Evolutionary conservation across 2,888 invertebrate genomes (phyloP), one percentile per base, ranked within the genome.

Genomic region (Neoascia interrupta): DNA sequence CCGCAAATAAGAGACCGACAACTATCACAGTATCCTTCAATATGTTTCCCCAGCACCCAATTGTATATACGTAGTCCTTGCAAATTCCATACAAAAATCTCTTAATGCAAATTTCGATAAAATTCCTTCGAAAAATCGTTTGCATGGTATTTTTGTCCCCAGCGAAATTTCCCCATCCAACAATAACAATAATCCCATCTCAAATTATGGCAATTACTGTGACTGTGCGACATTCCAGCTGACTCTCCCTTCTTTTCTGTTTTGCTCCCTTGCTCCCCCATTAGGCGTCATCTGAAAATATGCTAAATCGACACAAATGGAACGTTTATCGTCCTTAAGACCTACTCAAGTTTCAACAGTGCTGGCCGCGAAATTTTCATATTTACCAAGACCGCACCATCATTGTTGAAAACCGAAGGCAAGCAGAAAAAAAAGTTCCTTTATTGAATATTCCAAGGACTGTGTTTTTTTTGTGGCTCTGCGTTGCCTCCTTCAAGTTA

Each of bases 221-320:
- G 66, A 79, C 79, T n/a, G n/a, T n/a, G n/a, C n/a, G n/a, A n/a
- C n/a, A 76, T 76, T 72, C 64, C 39, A 34, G 72, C 58, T 76
- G 75, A 70, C 51, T 75, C 61, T 56, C 23, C 4, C 5, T n/a
- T 41, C 36, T 8, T 43, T 16, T 37, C 11, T 13, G 13, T 6
- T 13, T 13, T 47, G 37, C 11, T 36, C 23, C 47, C 10, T 16
- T 15, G 11, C 28, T 18, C 61, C 37, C 18, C 47, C 43, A 39
- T 51, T 58, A 58, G 43, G 54, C 41, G 73, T 68, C 73, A 68
- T 66, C 66, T 49, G 73, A 79, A 79, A 79, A 79, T 79, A 79
- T 79, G 79, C 79, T 79, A 79, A 79, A 79, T 79, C 73, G 79
- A 73, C 79, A 73, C 36, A 79, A 79, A 79, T 79, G 79, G 73